These are phyloP conservation scores for Chironomus tepperi DNA, from an alignment of 1,140 invertebrate species.

Conservation along the genomic window DNA sequence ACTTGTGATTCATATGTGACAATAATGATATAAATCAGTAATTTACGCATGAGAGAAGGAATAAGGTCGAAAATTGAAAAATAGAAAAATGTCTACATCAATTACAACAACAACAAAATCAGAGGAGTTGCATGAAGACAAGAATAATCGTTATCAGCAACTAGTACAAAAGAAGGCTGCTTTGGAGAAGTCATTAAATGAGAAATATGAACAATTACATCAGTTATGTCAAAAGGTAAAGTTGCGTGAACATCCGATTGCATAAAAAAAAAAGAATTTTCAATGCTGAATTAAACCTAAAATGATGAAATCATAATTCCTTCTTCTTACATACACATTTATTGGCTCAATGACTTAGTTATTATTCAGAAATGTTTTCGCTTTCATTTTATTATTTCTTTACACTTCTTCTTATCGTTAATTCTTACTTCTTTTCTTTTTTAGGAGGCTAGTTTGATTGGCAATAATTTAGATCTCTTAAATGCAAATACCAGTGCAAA, in stretches of 20 bases:
- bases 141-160: conserved; percentile 3
- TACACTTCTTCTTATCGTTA: neutral
- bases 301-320: neutral
- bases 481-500: neutral
- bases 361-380: neutral
- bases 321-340: neutral
- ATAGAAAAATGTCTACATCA: conserved; percentile 4
- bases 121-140: neutral
- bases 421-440: neutral
- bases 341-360: conserved; percentile 6
- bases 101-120: conserved; percentile 5
- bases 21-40: neutral
- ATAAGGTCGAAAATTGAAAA: neutral
- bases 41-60: neutral
- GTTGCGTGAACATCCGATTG: neutral
- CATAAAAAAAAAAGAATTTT: neutral
- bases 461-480: conserved; percentile 2
- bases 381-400: neutral
- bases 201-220: conserved; percentile 19
- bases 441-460: conserved; percentile 12
- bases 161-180: neutral
- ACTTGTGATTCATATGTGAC: neutral
- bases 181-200: neutral
- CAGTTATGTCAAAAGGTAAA: conserved; percentile 14
- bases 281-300: neutral